Conservation (phyloP, 1,140 invertebrate genomes). For the Rhagoletis zephyria region DNA sequence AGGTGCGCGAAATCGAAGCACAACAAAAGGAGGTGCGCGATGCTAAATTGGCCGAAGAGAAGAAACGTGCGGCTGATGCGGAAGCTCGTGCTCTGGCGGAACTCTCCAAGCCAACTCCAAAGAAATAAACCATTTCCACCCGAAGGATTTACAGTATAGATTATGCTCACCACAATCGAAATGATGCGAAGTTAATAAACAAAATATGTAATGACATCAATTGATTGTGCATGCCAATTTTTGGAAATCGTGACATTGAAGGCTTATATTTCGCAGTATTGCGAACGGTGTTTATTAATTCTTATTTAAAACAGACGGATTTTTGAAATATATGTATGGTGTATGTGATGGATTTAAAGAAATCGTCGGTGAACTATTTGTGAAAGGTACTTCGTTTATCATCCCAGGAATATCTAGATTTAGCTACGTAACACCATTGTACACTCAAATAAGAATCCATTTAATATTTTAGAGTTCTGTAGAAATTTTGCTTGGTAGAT, state of each 20-base stretch:
- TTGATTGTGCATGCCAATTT: not conserved
- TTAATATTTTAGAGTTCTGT: too few species aligned
- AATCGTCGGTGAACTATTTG: not conserved
- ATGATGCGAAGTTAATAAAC: conserved; percentile 2
- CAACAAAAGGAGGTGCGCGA: conserved; percentile 80
- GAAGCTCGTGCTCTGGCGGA: conserved; percentile 65
- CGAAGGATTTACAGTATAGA: conserved; percentile 12
- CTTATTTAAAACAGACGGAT: not conserved
- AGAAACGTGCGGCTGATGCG: conserved; percentile 75
- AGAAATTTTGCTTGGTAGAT: too few species aligned
- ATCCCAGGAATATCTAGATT: not conserved
- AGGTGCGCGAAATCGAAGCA: conserved; percentile 78
- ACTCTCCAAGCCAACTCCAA: conserved; percentile 49
- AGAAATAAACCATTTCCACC: conserved; percentile 1
- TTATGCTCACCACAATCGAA: not conserved
- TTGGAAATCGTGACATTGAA: not conserved
- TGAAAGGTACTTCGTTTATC: not conserved
- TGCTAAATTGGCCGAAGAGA: conserved; percentile 81
- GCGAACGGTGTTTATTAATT: not conserved
- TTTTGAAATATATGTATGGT: not conserved
- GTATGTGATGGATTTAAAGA: too few species aligned
- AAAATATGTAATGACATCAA: not conserved
- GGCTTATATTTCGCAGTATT: not conserved
- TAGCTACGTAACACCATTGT: too few species aligned
- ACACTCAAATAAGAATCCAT: too few species aligned